A percentile compares a stretch with the other conserved stretches of the same genome.
Evolutionary conservation across 2,888 invertebrate genomes (phyloP).

Genomic region (Orthonychiurus folsomi): DNA sequence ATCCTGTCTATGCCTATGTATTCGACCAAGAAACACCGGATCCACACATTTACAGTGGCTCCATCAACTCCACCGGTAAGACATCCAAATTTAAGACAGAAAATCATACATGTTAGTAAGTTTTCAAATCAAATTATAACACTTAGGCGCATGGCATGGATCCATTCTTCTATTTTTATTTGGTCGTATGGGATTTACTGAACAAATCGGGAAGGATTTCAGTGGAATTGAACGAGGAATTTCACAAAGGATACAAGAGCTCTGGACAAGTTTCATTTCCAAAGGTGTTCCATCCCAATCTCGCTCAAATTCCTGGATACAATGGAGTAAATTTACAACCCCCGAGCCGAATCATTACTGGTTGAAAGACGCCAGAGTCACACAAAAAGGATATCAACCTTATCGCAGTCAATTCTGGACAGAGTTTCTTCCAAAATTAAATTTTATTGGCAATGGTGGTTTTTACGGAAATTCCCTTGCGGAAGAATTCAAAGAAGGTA

Average conservation of each 20-base stretch:
- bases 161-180: slow-evolving; percentile 40
- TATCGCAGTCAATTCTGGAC: slow-evolving; percentile 46
- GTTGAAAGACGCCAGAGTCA: slow-evolving; percentile 55
- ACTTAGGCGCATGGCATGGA: slow-evolving; percentile 37
- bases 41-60: slow-evolving; percentile 37
- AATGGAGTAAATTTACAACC: slow-evolving; percentile 40
- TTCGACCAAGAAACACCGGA: slow-evolving; percentile 39
- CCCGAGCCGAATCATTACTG: slow-evolving; percentile 44
- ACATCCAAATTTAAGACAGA: slow-evolving; percentile 6
- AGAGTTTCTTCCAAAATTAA: slow-evolving; percentile 45
- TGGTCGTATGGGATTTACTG: slow-evolving; percentile 36
- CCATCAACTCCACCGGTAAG: slow-evolving; percentile 34
- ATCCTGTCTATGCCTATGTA: slow-evolving; percentile 37
- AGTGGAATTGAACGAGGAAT: slow-evolving; percentile 48
- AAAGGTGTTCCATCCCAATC: slow-evolving; percentile 28
- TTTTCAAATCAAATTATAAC: neutral
- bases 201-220: slow-evolving; percentile 54
- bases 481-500: slow-evolving; percentile 36
- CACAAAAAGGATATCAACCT: slow-evolving; percentile 42
- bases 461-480: slow-evolving; percentile 31
- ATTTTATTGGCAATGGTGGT: slow-evolving; percentile 30
- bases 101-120: slow-evolving; percentile 3
- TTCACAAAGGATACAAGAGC: slow-evolving; percentile 30
- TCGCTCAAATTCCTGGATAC: slow-evolving; percentile 29
- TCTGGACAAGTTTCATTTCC: slow-evolving; percentile 34